Evolutionary conservation across 2,888 invertebrate species (phyloP), one percentile per base, ranked within the genome.

Genomic region (Cheilosia scutellata): DNA sequence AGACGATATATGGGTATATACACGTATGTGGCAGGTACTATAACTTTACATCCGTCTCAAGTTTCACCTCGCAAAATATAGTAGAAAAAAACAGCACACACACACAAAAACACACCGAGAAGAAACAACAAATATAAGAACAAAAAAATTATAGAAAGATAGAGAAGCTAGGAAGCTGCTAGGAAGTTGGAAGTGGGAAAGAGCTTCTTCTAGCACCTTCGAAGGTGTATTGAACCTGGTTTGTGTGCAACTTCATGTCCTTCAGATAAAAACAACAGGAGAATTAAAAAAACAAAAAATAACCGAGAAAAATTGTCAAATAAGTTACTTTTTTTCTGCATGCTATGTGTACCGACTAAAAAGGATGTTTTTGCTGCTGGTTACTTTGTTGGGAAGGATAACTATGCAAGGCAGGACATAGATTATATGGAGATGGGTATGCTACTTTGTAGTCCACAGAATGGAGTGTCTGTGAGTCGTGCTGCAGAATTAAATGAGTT

Each of bases 31-130:
- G 25, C 51, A 79, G 65, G 83, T 84, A 79, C 75, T 71, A 75
- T 75, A 79, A 66, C 84, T 84, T 79, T 75, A 84, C 79, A 75
- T 84, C 79, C 84, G 84, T 84, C 84, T 84, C 84, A 84, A 84
- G 84, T 84, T 75, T 79, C 68, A 79, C 60, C 44, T 53, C 31
- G 57, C 51, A 60, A 16, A 58, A 44, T 31, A 37, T 44, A 40
- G 16, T 49, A 62, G 37, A 53, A 47, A 16, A 49, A 47, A 29
- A 53, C 20, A 58, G 31, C 58, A 49, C 40, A 72, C 68, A 72
- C 68, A 83, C n/a, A 66, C 68, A 78, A 25, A 42, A 9, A 37
- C 20, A 51, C 58, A 70, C 40, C 42, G 16, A 47, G 29, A 40
- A 62, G 25, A 62, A 20, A 20, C 20, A 55, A 58, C 27, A 25